Base-by-base conservation (phyloP, 2,797 vertebrate species). In the Enteromius argenteus region DNA sequence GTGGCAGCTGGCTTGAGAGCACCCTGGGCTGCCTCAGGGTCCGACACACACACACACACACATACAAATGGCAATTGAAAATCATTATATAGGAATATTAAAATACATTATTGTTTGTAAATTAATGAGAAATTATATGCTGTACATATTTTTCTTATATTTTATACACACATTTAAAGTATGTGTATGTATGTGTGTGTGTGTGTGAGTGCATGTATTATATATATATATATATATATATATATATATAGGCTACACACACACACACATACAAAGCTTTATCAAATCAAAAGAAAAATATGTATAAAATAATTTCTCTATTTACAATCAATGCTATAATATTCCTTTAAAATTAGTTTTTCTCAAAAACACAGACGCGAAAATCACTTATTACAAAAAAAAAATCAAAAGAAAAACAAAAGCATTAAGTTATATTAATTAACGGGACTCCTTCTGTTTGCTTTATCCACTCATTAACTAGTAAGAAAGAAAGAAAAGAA, bases 1-100 rank as follows among this genome's bases (percentile, higher is more conserved):
- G 85, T 86, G 87, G 89, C 91, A 91, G 91, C 89, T 91, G 91
- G 90, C 89, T 88, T 88, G 85, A 90, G 86, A 87, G 85, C 81
- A 84, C 86, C 89, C 87, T 79, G 82, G 88, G 86, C 85, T 84
- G 88, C 87, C 90, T 84, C 85, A 78, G 90, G 88, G 87, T 88
- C 89, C 77, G 88, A 81, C 79, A 84, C 77, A 79, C 84, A 86
- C 71, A 78, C 79, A 85, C 78, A 86, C 64, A 77, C 64, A 69
- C 66, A 66, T 58, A 73, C 37, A 79, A 37, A 84, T 14, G 72
- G 51, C 64, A 84, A 76, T 66, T 77, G 71, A 79, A 85, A 83
- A 44, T 49, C 21, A 67, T 67, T 68, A 79, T 76, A 62, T 72
- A 82, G 62, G 69, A 86, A 84, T 49, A 82, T 60, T 56, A 39